Conservation (phyloP, 1,140 invertebrate genomes). For the Drosophila lini region DNA sequence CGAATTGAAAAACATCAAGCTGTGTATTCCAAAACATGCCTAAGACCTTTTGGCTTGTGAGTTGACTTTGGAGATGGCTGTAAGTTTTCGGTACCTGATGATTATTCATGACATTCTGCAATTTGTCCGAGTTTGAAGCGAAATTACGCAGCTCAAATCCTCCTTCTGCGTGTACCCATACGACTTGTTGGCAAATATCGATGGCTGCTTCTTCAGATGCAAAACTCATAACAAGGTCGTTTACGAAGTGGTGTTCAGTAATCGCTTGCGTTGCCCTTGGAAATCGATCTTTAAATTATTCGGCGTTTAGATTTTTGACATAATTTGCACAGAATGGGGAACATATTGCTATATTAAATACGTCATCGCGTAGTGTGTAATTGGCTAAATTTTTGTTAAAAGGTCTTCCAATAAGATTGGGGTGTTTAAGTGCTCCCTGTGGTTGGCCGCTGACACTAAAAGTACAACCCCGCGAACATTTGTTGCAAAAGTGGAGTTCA, state of each 20-base stretch:
- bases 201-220: conserved; percentile 7
- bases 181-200: conserved; percentile 7
- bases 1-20: not conserved
- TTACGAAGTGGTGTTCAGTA: conserved; percentile 1
- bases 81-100: not conserved
- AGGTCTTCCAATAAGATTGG: no score
- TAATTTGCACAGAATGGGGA: not conserved
- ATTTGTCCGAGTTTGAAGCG: not conserved
- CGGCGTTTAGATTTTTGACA: not conserved
- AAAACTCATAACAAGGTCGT: conserved; percentile 19
- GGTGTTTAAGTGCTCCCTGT: no score
- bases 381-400: not conserved
- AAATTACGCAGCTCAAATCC: conserved; percentile 10
- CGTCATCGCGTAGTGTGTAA: not conserved
- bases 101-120: conserved; percentile 4
- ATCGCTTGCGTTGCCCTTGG: no score
- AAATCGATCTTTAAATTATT: no score
- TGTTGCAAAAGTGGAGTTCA: no score
- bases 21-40: not conserved
- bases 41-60: not conserved
- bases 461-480: no score
- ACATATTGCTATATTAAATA: not conserved
- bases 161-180: not conserved
- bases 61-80: not conserved
- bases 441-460: no score